Percentiles rank a stretch among this genome's conserved stretches.
phyloP scores from a whole-genome alignment of 64 coral and sea anemone genomes.

The Platygyra sinensis region DNA sequence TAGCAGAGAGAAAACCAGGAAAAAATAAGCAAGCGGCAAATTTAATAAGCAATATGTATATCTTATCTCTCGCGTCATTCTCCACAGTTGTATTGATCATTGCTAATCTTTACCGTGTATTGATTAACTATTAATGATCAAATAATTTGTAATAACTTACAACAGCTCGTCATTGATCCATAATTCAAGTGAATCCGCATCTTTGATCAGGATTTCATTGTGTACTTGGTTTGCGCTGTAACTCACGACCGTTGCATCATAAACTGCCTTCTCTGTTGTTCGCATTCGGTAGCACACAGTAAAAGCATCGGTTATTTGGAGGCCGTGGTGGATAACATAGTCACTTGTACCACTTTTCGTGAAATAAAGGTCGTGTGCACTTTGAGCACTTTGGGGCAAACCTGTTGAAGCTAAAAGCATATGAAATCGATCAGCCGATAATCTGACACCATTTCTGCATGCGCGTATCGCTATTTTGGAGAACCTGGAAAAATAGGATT shows the following conservation, averaged over 20 bases:
- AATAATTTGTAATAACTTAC: neutral
- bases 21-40: too few species aligned
- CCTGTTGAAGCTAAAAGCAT: neutral
- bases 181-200: neutral
- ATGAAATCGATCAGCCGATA: neutral
- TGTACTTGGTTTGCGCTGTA: neutral
- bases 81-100: too few species aligned
- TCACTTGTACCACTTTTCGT: conserved; percentile 26
- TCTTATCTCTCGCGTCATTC: too few species aligned
- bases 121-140: too few species aligned
- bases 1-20: too few species aligned
- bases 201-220: conserved; percentile 38
- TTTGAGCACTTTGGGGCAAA: neutral
- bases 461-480: too few species aligned
- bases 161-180: neutral
- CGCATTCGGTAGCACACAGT: conserved; percentile 50
- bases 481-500: too few species aligned
- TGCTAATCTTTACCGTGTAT: too few species aligned
- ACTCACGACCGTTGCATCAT: neutral
- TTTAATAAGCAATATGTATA: too few species aligned
- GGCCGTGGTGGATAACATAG: conserved; percentile 36
- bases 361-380: conserved; percentile 17
- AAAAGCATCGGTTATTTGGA: neutral
- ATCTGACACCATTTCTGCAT: too few species aligned
- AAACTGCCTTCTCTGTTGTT: neutral